phyloP scores from a whole-genome alignment of 2,888 invertebrate genomes.

The Caenorhabditis zanzibari region DNA sequence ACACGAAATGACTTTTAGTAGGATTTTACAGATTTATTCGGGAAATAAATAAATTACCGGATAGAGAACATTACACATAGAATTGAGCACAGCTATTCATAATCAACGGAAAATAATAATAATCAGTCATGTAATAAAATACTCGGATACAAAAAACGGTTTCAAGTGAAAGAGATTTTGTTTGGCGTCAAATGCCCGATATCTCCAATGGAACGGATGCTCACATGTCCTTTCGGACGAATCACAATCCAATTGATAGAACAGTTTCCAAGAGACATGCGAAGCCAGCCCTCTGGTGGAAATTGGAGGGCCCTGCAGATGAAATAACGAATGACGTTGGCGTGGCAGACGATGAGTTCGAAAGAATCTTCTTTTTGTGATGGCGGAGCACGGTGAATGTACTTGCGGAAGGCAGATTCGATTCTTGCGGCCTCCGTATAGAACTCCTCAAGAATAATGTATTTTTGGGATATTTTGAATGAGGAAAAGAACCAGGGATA shows the following conservation, averaged over 20 bases:
- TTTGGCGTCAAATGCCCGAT: constrained; percentile 92
- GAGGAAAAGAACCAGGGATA: too few relatives aligned
- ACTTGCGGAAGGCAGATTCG: constrained; percentile 90
- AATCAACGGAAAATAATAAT: constrained; percentile 16
- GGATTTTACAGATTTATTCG: constrained; percentile 15
- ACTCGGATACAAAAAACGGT: not conserved
- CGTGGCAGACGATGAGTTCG: constrained; percentile 96
- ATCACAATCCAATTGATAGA: constrained; percentile 94
- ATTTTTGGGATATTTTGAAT: not conserved
- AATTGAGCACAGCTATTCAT: too few relatives aligned
- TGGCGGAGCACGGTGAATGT: constrained; percentile 93
- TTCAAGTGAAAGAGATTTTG: constrained; percentile 84
- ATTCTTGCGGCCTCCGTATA: constrained; percentile 80
- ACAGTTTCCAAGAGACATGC: constrained; percentile 93
- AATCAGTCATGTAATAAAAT: not conserved
- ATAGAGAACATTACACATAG: too few relatives aligned
- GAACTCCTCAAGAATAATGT: constrained; percentile 78
- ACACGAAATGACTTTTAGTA: constrained; percentile 15
- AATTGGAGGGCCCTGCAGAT: constrained; percentile 97
- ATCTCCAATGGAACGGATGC: constrained; percentile 91
- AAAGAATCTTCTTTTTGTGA: constrained; percentile 90
- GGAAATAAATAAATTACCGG: not conserved
- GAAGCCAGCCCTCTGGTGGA: constrained; percentile 96
- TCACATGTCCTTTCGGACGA: constrained; percentile 92
- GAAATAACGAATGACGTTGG: constrained; percentile 96